Evolutionary conservation across 2,113 vertebrate genomes (phyloP), one percentile per base, ranked within the genome.

Genomic region (Prietella phreatophila): DNA sequence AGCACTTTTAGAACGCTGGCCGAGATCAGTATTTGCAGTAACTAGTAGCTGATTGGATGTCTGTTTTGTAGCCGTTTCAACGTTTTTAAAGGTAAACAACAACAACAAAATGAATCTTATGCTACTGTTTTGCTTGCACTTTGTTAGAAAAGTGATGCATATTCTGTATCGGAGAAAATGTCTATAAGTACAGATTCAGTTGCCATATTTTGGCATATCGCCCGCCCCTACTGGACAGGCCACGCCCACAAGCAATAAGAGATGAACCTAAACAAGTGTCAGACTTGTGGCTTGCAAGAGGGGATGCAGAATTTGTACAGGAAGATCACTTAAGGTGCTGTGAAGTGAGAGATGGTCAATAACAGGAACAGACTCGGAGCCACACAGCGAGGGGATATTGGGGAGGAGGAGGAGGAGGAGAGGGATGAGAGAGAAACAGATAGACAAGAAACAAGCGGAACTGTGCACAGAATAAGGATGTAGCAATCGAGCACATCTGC

Each of bases 391-490:
- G 83, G n/a, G 36, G 56, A 63, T 71, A 39, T 60, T 36, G 42
- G 53, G 78, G 63, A 71, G 63, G 39, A 42, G 39, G 27, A 55
- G 47, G 47, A 50, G 47, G 27, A 56, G 56, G 71, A 71, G 86
- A 56, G 56, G 55, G 85, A 87, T 89, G 91, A 91, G 27, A 84
- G 88, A 88, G 87, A 86, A 63, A 47, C 84, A 30, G 85, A 90
- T 87, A 91, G 83, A 78, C 79, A 91, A n/a, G 47, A 89, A 87
- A 85, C 36, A 47, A 91, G 84, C 60, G 80, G 85, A 86, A 87
- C 71, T 89, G 91, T 89, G 91, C 65, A 71, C 88, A 67, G 88
- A 85, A 91, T 91, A 89, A 90, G 81, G 88, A 91, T 90, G 82
- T 50, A 86, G 85, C 91, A 89, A 89, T 91, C 75, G 82, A 89